Evolutionary conservation across 2,888 invertebrate species (phyloP).

Genomic region (Nephrotoma guestfalica): DNA sequence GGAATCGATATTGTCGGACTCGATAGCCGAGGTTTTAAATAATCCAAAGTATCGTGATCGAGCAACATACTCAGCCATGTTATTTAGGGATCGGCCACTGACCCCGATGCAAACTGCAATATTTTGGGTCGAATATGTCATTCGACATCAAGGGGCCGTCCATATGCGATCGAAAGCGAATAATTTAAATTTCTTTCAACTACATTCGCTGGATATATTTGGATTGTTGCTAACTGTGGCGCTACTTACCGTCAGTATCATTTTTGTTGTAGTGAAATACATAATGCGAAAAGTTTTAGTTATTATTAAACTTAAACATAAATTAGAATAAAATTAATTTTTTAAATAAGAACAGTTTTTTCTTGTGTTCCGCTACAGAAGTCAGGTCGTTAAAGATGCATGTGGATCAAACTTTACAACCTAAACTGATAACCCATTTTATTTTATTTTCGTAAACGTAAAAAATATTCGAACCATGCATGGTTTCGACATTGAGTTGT

Average conservation of each 20-base stretch:
- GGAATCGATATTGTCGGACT: constrained; percentile 19
- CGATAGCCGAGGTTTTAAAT: constrained; percentile 16
- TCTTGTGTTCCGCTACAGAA: too few species aligned
- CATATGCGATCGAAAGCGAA: constrained; percentile 32
- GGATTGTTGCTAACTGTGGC: background rate
- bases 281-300: background rate
- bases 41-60: constrained; percentile 8
- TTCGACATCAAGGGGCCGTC: constrained; percentile 13
- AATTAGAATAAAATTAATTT: too few species aligned
- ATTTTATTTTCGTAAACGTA: too few species aligned
- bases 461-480: too few species aligned
- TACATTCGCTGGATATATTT: background rate
- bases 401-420: too few species aligned
- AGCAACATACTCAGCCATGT: constrained; percentile 26
- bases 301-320: too few species aligned
- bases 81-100: constrained; percentile 34
- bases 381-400: too few species aligned
- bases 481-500: too few species aligned
- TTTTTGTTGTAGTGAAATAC: background rate
- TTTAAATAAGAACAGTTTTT: too few species aligned
- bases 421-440: too few species aligned
- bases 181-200: constrained; percentile 15
- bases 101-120: constrained; percentile 16
- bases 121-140: background rate
- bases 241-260: background rate